A percentile compares a stretch with the other conserved stretches of the same genome.
phyloP scores from a whole-genome alignment of 2,797 vertebrate species.

The Anguilla obscura region DNA sequence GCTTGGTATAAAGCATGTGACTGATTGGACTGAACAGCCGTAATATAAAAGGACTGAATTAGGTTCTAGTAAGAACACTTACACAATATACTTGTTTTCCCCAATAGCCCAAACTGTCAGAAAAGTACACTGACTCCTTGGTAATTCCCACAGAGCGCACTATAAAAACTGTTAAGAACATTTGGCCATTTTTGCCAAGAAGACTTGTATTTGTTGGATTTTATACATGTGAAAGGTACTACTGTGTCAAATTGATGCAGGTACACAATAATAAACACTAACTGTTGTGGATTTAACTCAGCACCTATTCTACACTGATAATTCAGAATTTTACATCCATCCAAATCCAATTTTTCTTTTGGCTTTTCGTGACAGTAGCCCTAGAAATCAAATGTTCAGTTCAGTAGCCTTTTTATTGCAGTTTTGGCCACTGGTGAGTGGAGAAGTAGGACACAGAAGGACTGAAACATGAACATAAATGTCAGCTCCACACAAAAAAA shows the following conservation, averaged over 20 bases:
- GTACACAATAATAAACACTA: not conserved
- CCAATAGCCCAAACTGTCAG: not conserved
- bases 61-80: not conserved
- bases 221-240: not conserved
- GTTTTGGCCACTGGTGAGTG: not conserved
- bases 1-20: not conserved
- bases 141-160: not conserved
- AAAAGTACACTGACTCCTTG: not conserved
- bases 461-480: not conserved
- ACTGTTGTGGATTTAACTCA: not conserved
- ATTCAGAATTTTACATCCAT: not conserved
- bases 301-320: not conserved
- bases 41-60: not conserved
- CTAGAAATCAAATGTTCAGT: not conserved
- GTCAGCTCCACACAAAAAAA: not conserved
- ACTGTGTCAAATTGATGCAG: not conserved
- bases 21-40: not conserved
- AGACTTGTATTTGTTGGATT: not conserved
- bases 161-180: not conserved
- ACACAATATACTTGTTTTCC: not conserved
- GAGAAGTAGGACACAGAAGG: not conserved
- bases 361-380: not conserved
- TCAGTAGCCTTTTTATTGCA: not conserved
- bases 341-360: not conserved
- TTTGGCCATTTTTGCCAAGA: not conserved